Conservation (phyloP, 2,113 vertebrate species). For the Bostrychus sinensis region DNA sequence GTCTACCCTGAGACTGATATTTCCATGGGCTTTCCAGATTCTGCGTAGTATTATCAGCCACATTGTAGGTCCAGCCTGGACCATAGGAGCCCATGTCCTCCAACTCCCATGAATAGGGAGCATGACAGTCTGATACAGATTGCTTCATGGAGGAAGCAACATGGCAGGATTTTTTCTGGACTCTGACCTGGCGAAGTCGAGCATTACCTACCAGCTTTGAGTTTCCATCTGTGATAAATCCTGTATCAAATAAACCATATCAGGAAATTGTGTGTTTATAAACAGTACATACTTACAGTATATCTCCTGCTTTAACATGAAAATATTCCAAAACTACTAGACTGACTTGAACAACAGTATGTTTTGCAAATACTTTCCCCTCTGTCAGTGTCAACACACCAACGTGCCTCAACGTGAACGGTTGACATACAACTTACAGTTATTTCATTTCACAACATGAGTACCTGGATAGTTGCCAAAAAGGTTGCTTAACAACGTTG, state of each 20-base stretch:
- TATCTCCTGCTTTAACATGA: not conserved
- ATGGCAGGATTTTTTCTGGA: constrained; percentile 81
- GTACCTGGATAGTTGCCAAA: constrained; percentile 87
- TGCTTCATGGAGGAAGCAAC: constrained; percentile 72
- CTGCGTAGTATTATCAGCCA: constrained; percentile 55
- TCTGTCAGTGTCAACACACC: not conserved
- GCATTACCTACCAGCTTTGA: constrained; percentile 90
- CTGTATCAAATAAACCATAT: constrained; percentile 62
- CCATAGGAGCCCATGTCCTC: constrained; percentile 86
- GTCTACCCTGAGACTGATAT: constrained; percentile 84
- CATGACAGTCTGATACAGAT: constrained; percentile 73
- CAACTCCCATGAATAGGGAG: constrained; percentile 84
- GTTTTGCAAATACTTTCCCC: not conserved
- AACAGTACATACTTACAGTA: not conserved
- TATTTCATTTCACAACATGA: not conserved
- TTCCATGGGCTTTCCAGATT: constrained; percentile 77
- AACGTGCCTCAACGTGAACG: constrained; percentile 5
- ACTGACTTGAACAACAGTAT: not conserved
- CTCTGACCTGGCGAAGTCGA: constrained; percentile 90
- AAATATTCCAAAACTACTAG: not conserved
- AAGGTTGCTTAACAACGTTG: constrained; percentile 85
- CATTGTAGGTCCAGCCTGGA: constrained; percentile 81
- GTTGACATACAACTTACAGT: not conserved
- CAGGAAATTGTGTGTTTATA: too few relatives aligned
- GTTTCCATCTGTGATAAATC: constrained; percentile 96